Percentiles rank a stretch among this genome's conserved stretches.
Evolutionary conservation across 2,797 vertebrate species (phyloP).

Genomic region (Setipinna tenuifilis): DNA sequence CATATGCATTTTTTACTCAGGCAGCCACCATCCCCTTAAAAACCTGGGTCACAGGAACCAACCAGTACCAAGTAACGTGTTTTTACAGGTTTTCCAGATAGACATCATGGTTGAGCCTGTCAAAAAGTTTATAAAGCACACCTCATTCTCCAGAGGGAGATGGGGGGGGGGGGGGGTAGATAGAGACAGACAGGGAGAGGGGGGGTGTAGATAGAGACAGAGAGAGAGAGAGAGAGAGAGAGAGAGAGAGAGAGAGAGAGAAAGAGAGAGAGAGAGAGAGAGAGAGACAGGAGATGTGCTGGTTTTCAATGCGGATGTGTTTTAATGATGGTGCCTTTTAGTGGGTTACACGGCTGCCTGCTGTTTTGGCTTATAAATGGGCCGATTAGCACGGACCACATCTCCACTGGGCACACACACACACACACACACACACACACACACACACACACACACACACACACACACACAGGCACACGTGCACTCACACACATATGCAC

Average conservation of each 20-base stretch:
- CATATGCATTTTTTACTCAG: no score
- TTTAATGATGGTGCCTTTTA: conserved; percentile 4
- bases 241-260: neutral
- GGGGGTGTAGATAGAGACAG: neutral
- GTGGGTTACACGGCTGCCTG: neutral
- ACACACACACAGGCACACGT: conserved; percentile 29
- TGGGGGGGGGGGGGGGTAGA: no score
- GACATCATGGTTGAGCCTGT: no score
- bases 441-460: conserved; percentile 8
- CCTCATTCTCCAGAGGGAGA: no score
- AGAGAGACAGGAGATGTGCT: neutral
- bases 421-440: neutral
- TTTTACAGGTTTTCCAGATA: no score
- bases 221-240: neutral
- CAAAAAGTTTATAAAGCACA: no score
- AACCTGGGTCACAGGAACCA: no score
- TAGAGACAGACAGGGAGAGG: no score
- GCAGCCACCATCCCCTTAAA: no score
- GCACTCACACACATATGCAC: neutral
- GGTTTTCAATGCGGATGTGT: neutral
- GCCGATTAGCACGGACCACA: neutral
- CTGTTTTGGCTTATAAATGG: conserved; percentile 10
- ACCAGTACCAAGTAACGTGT: no score
- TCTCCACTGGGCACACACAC: neutral
- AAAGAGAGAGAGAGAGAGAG: neutral